Evolutionary conservation across 2,113 vertebrate species (phyloP).

Genomic region (Sinocyclocheilus rhinocerous): DNA sequence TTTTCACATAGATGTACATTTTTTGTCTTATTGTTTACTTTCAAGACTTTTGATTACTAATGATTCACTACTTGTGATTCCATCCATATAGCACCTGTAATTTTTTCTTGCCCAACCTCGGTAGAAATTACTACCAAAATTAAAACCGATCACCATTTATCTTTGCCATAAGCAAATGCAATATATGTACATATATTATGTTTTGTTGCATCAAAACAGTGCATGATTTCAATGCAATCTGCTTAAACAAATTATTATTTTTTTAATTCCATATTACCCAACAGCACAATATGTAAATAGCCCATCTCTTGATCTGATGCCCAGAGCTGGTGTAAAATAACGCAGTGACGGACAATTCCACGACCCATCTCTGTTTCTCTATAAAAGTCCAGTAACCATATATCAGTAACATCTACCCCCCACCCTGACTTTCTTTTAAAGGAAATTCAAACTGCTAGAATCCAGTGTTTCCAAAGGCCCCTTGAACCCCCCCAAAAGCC

Average conservation of each 20-base stretch:
- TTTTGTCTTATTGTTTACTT: background rate
- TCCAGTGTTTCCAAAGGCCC: constrained; percentile 38
- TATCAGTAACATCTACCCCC: constrained; percentile 26
- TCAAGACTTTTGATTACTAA: background rate
- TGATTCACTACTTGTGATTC: background rate
- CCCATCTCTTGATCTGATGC: background rate
- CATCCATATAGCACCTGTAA: background rate
- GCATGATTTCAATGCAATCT: too few species aligned
- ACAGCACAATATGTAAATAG: background rate
- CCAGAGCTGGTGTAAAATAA: background rate
- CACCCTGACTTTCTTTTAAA: constrained; percentile 29
- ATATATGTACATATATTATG: too few species aligned
- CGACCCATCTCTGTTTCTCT: background rate
- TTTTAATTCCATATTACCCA: too few species aligned
- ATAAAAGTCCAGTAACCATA: constrained; percentile 39
- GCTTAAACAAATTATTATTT: too few species aligned
- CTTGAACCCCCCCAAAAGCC: constrained; percentile 45
- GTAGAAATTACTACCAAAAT: background rate
- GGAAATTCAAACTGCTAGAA: constrained; percentile 47
- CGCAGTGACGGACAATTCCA: background rate
- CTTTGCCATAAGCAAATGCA: too few species aligned
- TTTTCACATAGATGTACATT: background rate
- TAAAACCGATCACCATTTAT: background rate
- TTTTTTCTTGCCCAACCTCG: background rate
- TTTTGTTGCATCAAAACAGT: too few species aligned